Base-by-base conservation (phyloP, 1,140 invertebrate genomes). In the Drosophila rufa region DNA sequence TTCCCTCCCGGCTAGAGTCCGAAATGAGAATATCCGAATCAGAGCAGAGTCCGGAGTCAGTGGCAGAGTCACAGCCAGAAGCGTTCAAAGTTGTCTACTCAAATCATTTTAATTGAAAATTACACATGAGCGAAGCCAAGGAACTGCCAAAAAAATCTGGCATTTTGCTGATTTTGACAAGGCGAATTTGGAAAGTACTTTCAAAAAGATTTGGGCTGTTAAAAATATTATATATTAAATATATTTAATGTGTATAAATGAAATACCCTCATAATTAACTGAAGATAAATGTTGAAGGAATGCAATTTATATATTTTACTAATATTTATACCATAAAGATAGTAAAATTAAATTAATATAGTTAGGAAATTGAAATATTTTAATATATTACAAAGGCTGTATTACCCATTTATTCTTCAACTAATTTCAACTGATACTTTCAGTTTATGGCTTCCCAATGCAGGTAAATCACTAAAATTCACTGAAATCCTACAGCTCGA, bases 41-140 rank as follows among this genome's bases (percentile, higher is more conserved):
- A 25, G 67, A 46, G 30, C 67, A 59, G 53, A 50, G 47, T 47
- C 69, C 53, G 15, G 15, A 77, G 45, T 53, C 71, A 60, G 48
- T 27, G 53, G 53, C 47, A 58, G 56, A 77, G 43, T 53, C 58
- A 62, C 51, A 46, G 80, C 77, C 80, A 87, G 74, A 83, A 89
- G 80, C 80, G 85, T 89, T 89, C 84, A 87, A 89, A 89, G 84
- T 89, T 87, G 84, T 87, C 84, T 89, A 79, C 84, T 89, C 80
- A 90, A 90, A 90, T 90, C 85, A 90, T 90, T 90, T 90, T 90
- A 90, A 90, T 90, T 90, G 85, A 90, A 90, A 90, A 90, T 90
- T 90, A 90, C 85, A 90, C 85, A 90, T 90, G 85, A 90, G 79
- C 80, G 85, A 75, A 80, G 84, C 73, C 84, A 65, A 76, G 66